Percentiles rank a stretch among this genome's conserved stretches.
Evolutionary conservation across 1,140 invertebrate species (phyloP).

Genomic region (Idris sp.): DNA sequence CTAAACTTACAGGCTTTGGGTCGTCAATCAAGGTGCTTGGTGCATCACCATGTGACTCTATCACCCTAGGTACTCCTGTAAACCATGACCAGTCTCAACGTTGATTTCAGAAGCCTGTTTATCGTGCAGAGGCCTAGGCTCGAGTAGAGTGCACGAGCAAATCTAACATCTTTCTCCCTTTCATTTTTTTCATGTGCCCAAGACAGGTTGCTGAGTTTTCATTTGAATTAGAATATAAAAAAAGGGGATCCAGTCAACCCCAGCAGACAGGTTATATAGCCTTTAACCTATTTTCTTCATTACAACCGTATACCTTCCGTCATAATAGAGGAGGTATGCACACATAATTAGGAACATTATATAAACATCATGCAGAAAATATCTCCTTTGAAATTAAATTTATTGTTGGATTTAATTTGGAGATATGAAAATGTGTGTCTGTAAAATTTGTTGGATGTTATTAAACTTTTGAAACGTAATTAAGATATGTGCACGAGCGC

Average conservation of each 20-base stretch:
- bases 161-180: slow-evolving; percentile 27
- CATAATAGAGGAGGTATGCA: slow-evolving; percentile 2
- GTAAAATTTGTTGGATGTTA: too few relatives aligned
- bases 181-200: slow-evolving; percentile 25
- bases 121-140: slow-evolving; percentile 13
- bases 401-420: too few relatives aligned
- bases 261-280: slow-evolving; percentile 47
- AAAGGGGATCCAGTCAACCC: slow-evolving; percentile 35
- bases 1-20: slow-evolving; percentile 34
- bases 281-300: slow-evolving; percentile 46
- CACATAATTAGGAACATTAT: slow-evolving; percentile 11
- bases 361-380: neutral
- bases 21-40: slow-evolving; percentile 44
- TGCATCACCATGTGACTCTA: slow-evolving; percentile 48
- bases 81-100: slow-evolving; percentile 77
- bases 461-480: too few relatives aligned
- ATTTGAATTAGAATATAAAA: slow-evolving; percentile 45
- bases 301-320: slow-evolving; percentile 15
- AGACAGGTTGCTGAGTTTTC: slow-evolving; percentile 49
- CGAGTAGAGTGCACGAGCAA: neutral
- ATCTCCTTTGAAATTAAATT: too few relatives aligned
- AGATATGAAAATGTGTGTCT: too few relatives aligned
- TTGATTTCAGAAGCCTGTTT: slow-evolving; percentile 61
- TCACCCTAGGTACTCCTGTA: slow-evolving; percentile 50
- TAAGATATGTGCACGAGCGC: too few relatives aligned